phyloP scores from a whole-genome alignment of 2,797 vertebrate genomes.

The Gambusia yucatana region DNA sequence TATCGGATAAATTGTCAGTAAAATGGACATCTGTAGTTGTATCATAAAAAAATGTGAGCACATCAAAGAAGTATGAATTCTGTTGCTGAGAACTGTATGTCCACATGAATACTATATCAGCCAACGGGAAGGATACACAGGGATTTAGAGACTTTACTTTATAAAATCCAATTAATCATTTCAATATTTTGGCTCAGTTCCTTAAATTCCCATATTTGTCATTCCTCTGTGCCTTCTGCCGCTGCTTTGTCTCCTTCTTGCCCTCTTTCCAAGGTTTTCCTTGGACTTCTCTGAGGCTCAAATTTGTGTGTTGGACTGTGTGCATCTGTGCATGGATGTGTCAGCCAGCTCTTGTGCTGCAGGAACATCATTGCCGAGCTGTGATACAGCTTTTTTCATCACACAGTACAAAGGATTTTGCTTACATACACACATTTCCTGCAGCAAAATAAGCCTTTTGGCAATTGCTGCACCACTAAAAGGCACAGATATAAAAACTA shows the following conservation, averaged over 20 bases:
- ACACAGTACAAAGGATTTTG: slow-evolving; percentile 70
- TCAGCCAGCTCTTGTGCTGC: slow-evolving; percentile 21
- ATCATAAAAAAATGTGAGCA: background rate
- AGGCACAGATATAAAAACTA: slow-evolving; percentile 56
- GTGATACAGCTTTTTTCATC: slow-evolving; percentile 68
- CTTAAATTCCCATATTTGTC: slow-evolving; percentile 35
- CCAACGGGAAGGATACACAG: background rate
- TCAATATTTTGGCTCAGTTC: slow-evolving; percentile 26
- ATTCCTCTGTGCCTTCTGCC: slow-evolving; percentile 23
- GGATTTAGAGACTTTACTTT: background rate
- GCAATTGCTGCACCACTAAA: slow-evolving; percentile 53
- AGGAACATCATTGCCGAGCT: slow-evolving; percentile 62
- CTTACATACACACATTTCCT: slow-evolving; percentile 71
- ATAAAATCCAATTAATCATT: slow-evolving; percentile 28
- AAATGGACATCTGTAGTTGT: background rate
- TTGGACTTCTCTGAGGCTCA: slow-evolving; percentile 48
- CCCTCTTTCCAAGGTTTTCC: slow-evolving; percentile 48
- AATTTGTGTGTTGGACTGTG: slow-evolving; percentile 33
- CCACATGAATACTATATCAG: background rate
- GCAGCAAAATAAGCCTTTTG: slow-evolving; percentile 69
- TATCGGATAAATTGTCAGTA: background rate
- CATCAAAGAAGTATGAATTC: background rate
- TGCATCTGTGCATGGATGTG: slow-evolving; percentile 23
- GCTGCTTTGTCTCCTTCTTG: slow-evolving; percentile 35
- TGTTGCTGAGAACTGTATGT: background rate